Evolutionary conservation across 2,797 vertebrate genomes (phyloP).

Genomic region (Pempheris klunzingeri): DNA sequence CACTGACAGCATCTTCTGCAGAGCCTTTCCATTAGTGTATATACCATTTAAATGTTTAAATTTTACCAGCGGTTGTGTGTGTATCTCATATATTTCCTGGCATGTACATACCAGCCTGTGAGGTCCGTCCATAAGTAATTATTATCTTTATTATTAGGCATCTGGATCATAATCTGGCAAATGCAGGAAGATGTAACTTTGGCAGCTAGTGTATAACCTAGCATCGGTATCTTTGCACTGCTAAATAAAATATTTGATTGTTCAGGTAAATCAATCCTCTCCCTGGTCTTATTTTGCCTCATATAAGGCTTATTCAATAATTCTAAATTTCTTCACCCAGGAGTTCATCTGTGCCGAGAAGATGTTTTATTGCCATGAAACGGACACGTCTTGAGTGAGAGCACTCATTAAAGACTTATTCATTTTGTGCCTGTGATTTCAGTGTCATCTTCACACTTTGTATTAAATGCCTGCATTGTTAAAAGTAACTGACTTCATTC

Average conservation of each 20-base stretch:
- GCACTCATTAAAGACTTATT: constrained; percentile 68
- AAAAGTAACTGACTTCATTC: constrained; percentile 62
- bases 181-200: not conserved
- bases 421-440: constrained; percentile 57
- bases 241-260: constrained; percentile 35
- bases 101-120: not conserved
- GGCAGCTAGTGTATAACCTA: not conserved
- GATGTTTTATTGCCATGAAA: constrained; percentile 59
- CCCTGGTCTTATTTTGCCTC: constrained; percentile 17
- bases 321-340: constrained; percentile 25
- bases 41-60: not conserved
- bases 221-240: constrained; percentile 5
- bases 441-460: constrained; percentile 59
- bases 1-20: not conserved
- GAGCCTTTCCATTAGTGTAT: not conserved
- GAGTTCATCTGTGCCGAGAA: constrained; percentile 56
- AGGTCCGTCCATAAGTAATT: not conserved
- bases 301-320: constrained; percentile 39
- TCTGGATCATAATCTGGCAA: not conserved
- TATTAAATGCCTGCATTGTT: constrained; percentile 75
- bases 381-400: constrained; percentile 50
- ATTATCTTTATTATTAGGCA: not conserved
- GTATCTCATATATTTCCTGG: not conserved
- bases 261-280: constrained; percentile 35
- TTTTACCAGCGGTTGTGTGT: not conserved